Evolutionary conservation across 2,888 invertebrate genomes (phyloP), one percentile per base, ranked within the genome.

Genomic region (Augochlorella aurata): DNA sequence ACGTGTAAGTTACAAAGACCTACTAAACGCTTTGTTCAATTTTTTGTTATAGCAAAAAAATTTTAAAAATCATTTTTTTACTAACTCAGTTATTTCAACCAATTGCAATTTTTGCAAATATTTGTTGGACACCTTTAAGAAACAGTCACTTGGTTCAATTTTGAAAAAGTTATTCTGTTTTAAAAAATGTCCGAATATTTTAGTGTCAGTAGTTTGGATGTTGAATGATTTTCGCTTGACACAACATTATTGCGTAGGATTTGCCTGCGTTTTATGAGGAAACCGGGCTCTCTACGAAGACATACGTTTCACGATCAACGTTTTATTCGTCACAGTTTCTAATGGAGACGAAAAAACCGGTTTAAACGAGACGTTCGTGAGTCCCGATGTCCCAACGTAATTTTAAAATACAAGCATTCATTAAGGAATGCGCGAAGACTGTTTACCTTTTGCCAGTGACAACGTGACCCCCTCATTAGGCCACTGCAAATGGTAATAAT

Each of bases 261-360:
- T 73, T 74, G 63, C 67, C 61, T 52, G 47, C 12, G 47, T 70
- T 74, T 81, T 24, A 45, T 61, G 66, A 47, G 69, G 76, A 77
- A 73, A 10, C 18, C 45, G 29, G 29, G n/a, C 2, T 58, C 61
- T 24, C 44, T 45, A 47, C 21, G 54, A 14, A 58, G 65, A 10
- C n/a, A 16, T 54, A 50, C 49, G 24, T 49, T 63, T 44, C 21
- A 1, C 16, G 45, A 65, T 61, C 63, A n/a, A 47, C 50, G 66
- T 73, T 82, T 82, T 73, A 76, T 77, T 66, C 69, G 67, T 79
- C 76, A 77, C 73, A 81, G 81, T 74, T 71, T n/a, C 29, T 81
- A 77, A 81, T 81, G 74, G 74, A 77, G 21, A 38, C 38, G 52
- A 70, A 67, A 61, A 47, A 79, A 82, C 81, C 71, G 81, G 77